Evolutionary conservation across 2,113 vertebrate genomes (phyloP).

Genomic region (Xiphophorus couchianus): DNA sequence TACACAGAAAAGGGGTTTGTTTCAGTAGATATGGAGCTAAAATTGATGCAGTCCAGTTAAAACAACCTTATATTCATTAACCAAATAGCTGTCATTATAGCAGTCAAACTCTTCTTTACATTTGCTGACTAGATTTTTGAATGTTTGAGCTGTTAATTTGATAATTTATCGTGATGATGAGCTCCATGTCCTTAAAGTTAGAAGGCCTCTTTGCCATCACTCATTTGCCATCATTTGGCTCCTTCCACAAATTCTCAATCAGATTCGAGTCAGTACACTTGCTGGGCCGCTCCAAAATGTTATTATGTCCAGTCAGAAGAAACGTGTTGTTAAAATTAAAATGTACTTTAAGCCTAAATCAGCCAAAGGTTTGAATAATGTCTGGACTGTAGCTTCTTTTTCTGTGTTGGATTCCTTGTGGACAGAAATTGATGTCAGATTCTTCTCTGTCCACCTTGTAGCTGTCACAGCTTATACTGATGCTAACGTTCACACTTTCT

Average conservation of each 20-base stretch:
- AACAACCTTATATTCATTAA: conserved; percentile 20
- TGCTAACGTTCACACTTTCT: conserved; percentile 13
- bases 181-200: no score
- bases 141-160: no score
- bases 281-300: not conserved
- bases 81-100: not conserved
- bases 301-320: not conserved
- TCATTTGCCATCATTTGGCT: not conserved
- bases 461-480: conserved; percentile 16
- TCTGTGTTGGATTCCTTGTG: conserved; percentile 3
- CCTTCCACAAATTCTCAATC: not conserved
- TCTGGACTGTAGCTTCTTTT: not conserved
- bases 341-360: not conserved
- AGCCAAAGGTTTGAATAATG: not conserved
- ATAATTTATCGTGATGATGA: no score
- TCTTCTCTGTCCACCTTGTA: conserved; percentile 6
- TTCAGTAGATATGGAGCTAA: conserved; percentile 3
- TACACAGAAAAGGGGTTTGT: conserved; percentile 9
- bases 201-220: no score
- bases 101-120: no score
- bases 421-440: conserved; percentile 14
- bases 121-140: no score
- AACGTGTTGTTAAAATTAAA: not conserved
- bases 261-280: not conserved
- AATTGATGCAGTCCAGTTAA: conserved; percentile 4